Conservation (phyloP, 2,113 vertebrate genomes). For the Vireo altiloquus region DNA sequence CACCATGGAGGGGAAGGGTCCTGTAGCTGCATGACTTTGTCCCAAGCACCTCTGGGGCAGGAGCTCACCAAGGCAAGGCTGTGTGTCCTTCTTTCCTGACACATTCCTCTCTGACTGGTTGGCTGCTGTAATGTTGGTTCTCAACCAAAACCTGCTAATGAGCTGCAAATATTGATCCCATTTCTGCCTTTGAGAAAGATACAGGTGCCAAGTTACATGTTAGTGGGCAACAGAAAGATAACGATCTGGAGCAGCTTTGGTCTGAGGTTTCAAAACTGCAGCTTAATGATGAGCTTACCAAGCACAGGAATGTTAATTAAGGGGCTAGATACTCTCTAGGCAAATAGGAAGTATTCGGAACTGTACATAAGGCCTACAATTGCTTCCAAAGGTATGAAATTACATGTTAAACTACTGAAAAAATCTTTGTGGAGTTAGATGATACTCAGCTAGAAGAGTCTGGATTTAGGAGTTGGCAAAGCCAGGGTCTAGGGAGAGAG, state of each 20-base stretch:
- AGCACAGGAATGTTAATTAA: not conserved
- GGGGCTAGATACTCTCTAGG: not conserved
- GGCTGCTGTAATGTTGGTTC: not conserved
- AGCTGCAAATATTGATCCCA: not conserved
- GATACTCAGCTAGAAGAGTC: not conserved
- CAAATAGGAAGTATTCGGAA: not conserved
- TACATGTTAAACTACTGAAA: not conserved
- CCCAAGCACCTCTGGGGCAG: not conserved
- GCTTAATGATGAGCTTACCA: not conserved
- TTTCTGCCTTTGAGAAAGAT: not conserved
- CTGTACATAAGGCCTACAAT: not conserved
- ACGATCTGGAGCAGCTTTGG: not conserved
- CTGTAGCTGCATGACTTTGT: not conserved
- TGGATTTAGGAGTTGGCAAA: not conserved
- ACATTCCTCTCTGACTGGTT: not conserved
- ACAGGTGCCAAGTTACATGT: not conserved
- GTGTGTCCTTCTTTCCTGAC: not conserved
- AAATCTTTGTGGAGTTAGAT: not conserved
- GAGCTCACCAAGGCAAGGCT: not conserved
- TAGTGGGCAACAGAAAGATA: not conserved
- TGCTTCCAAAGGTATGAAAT: not conserved
- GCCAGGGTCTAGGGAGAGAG: not conserved
- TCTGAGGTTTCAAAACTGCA: not conserved
- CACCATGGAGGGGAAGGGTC: rapidly evolving
- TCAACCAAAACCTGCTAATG: not conserved